Evolutionary conservation across 1,140 invertebrate genomes (phyloP).

Genomic region (Anastrepha obliqua): DNA sequence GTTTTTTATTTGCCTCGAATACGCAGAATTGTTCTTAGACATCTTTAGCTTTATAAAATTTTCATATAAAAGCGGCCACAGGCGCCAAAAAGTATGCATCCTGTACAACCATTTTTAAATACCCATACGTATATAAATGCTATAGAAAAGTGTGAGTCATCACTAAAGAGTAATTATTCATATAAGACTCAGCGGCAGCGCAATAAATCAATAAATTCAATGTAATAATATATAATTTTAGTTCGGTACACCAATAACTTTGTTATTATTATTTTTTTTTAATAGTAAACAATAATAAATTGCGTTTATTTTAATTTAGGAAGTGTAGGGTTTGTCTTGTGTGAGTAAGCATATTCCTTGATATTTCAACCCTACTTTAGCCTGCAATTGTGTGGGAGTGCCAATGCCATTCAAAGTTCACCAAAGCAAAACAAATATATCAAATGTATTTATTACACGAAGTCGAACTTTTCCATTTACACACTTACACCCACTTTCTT

Average conservation of each 20-base stretch:
- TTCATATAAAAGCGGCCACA: not conserved
- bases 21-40: too few species aligned
- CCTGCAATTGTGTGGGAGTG: not conserved
- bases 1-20: too few species aligned
- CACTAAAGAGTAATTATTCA: not conserved
- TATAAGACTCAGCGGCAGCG: not conserved
- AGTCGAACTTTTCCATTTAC: conserved; percentile 35
- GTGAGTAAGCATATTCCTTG: not conserved
- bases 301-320: not conserved
- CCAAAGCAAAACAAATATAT: conserved; percentile 50
- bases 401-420: conserved; percentile 14
- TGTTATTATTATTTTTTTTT: not conserved
- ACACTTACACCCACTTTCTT: not conserved
- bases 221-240: conserved; percentile 32
- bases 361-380: conserved; percentile 8
- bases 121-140: not conserved
- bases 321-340: not conserved
- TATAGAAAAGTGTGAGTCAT: too few species aligned
- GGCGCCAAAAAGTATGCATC: not conserved
- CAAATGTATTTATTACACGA: conserved; percentile 48
- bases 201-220: conserved; percentile 36
- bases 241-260: not conserved
- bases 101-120: not conserved
- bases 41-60: not conserved
- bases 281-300: conserved; percentile 24